Conservation (phyloP, 2,797 vertebrate species). For the Cynopterus sphinx region DNA sequence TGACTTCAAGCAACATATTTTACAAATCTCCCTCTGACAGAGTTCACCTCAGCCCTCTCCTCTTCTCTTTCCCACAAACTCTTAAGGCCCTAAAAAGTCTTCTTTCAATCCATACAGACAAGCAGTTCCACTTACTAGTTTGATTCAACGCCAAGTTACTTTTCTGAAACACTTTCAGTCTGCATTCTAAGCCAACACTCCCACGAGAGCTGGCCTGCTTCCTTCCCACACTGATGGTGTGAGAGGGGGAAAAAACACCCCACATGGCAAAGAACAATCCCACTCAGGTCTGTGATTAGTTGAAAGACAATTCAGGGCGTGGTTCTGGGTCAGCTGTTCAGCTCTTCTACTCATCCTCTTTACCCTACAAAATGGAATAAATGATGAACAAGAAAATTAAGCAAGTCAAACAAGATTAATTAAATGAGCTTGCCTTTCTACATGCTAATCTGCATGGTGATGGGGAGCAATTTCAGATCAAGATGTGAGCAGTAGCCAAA, state of each 20-base stretch:
- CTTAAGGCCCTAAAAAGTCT: conserved; percentile 60
- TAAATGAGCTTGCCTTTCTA: conserved; percentile 71
- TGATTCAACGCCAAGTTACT: conserved; percentile 77
- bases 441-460: conserved; percentile 60
- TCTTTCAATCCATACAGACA: conserved; percentile 67
- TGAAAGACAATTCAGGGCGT: background rate
- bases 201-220: conserved; percentile 70
- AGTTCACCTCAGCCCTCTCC: conserved; percentile 29
- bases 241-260: background rate
- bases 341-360: conserved; percentile 43
- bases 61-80: conserved; percentile 67
- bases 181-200: conserved; percentile 69
- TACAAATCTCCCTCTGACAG: conserved; percentile 14
- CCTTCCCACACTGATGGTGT: conserved; percentile 70
- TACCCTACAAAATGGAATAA: conserved; percentile 68
- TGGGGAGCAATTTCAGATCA: conserved; percentile 69
- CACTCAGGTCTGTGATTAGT: conserved; percentile 48
- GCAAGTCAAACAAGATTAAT: conserved; percentile 72
- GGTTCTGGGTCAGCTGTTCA: background rate
- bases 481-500: conserved; percentile 78
- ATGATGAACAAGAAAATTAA: conserved; percentile 72
- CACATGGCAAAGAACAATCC: conserved; percentile 56
- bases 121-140: conserved; percentile 75
- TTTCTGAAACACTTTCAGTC: conserved; percentile 75
- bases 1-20: background rate